Conservation (phyloP, 2,113 vertebrate genomes). For the Mugil cephalus region DNA sequence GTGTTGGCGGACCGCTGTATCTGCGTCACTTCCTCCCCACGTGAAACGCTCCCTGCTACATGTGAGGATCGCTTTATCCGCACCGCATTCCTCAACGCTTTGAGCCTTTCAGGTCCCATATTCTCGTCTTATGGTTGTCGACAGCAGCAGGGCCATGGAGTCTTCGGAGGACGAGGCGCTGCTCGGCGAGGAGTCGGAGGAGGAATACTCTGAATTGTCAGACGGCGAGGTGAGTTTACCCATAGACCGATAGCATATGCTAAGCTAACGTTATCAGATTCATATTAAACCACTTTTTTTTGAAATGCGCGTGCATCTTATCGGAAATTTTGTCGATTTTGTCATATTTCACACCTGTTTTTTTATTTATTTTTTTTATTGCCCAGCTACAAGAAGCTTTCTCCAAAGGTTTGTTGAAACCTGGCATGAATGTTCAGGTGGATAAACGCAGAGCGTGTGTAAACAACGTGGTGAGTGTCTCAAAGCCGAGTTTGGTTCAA, state of each 20-base stretch:
- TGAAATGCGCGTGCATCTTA: too few species aligned
- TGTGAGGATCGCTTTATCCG: conserved; percentile 2
- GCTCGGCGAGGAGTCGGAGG: conserved; percentile 84
- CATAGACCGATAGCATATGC: conserved; percentile 26
- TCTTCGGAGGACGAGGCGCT: conserved; percentile 69
- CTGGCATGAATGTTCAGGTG: conserved; percentile 91
- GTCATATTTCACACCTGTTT: too few species aligned
- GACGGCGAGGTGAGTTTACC: conserved; percentile 84
- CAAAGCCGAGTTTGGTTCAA: too few species aligned
- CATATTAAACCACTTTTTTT: background rate
- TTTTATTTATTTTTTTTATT: conserved; percentile 10
- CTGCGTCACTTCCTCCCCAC: conserved; percentile 55
- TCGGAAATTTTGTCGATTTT: too few species aligned
- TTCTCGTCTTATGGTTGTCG: conserved; percentile 35
- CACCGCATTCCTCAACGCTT: background rate
- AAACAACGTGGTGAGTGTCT: conserved; percentile 89
- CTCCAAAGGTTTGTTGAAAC: conserved; percentile 88
- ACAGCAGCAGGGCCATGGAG: conserved; percentile 65
- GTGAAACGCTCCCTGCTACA: conserved; percentile 48
- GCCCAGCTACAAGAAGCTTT: conserved; percentile 93
- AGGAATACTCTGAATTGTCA: conserved; percentile 83
- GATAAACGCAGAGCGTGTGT: conserved; percentile 82
- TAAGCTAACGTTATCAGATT: background rate
- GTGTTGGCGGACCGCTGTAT: background rate
- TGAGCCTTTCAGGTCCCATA: fast-evolving